Base-by-base conservation (phyloP, 2,113 vertebrate genomes). In the Thunnus maccoyii region DNA sequence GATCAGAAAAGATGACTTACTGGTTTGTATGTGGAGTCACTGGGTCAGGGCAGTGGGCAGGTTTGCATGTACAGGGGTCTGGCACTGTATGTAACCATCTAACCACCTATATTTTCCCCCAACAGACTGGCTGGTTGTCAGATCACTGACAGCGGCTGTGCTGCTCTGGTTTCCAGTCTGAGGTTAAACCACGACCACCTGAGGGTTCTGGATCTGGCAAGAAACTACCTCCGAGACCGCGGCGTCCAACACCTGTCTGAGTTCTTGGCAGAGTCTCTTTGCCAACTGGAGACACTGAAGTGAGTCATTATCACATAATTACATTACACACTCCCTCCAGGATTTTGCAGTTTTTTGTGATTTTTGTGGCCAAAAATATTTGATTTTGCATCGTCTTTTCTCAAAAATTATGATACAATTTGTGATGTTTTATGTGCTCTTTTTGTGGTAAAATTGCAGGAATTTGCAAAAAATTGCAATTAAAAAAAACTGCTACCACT, bases 211-310 rank as follows among this genome's bases (percentile, higher is more conserved):
- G 48, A 78, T 71, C 66, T 78, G 76, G 3, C 47, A 3, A 63
- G 36, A 47, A 78, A 78, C 14, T 1, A 32, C 4, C 17, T 71
- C 13, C 10, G 2, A 47, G 67, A 63, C 22, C 0, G 0, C 0
- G 50, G 66, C 3, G 36, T 47, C 1, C 22, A 63, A 22, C 12
- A 18, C 2, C 66, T 78, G 3, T 63, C 66, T 7, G 11, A 30
- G 22, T 63, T 71, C 50, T 55, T 78, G 66, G 57, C 41, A 17
- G 76, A 78, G 18, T 22, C 57, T 30, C 36, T 18, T 46, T 78
- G 76, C 55, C 17, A 16, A 11, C 48, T 78, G 76, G 65, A 78
- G 57, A 78, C 22, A 54, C 76, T 78, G 16, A 78, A 13, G 76
- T 78, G 57, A 32, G 64, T 65, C 36, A 41, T 9, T 9, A 41